Base-by-base conservation (phyloP, 2,888 invertebrate species). In the Eupithecia subumbrata region DNA sequence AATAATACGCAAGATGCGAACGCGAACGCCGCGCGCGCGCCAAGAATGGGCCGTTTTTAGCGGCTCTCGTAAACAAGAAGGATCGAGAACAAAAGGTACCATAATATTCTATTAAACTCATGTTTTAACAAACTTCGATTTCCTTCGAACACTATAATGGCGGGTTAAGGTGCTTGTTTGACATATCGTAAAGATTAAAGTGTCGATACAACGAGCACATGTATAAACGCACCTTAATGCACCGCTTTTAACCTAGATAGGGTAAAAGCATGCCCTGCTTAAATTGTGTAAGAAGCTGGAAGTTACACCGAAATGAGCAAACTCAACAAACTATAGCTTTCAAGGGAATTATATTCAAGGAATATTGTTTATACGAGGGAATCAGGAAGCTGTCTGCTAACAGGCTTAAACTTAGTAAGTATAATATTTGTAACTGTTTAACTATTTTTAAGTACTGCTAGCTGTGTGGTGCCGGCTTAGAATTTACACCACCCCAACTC, bases 191-290 rank as follows among this genome's bases (percentile, higher is more conserved):
- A 52, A 52, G 48, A n/a, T 11, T 52, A 48, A 45, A 16, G 45
- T 9, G 52, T 52, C 52, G 52, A 56, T 56, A 56, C 5, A n/a
- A 45, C 63, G 45, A 45, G 18, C 63, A n/a, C 9, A 52, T 40
- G 48, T 79, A 77, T 78, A 60, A 64, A 67, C 68, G 37, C 80
- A 80, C 81, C 78, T 81, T 81, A 82, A 80, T 83, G 82, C 82
- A 81, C 70, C 71, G 78, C 82, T 83, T 82, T 83, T 83, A 83
- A 83, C 83, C 83, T 80, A 83, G 79, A 81, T 83, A 63, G 75
- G 80, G 72, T 78, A 76, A 80, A 82, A 81, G 60, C 73, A 73
- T 77, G 71, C 71, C 79, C 69, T 71, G 74, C 71, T 77, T 71
- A 75, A 76, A 81, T 67, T 70, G 80, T 79, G 80, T 77, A 73